Evolutionary conservation across 2,797 vertebrate genomes (phyloP).

Genomic region (Pseudochromis fuscus): DNA sequence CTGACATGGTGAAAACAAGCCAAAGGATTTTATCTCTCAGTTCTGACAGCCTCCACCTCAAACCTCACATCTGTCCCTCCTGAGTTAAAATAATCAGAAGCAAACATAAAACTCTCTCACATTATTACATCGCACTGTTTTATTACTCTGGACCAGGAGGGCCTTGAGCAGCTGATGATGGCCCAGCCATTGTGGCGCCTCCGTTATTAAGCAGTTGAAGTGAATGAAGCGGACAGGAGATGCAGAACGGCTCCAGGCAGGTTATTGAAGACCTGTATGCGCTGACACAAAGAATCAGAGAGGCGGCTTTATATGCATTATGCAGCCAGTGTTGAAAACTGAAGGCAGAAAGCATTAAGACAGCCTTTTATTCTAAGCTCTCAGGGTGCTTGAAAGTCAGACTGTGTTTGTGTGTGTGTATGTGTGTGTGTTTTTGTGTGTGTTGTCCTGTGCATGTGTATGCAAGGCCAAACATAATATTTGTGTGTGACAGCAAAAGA

Average conservation of each 20-base stretch:
- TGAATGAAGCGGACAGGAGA: not conserved
- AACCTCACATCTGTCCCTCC: too few species aligned
- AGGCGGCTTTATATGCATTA: slow-evolving; percentile 28
- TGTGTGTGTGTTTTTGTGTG: not conserved
- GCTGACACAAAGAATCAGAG: not conserved
- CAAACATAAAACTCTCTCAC: not conserved
- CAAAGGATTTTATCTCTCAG: not conserved
- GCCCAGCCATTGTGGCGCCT: not conserved
- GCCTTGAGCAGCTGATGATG: not conserved
- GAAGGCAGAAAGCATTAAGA: slow-evolving; percentile 29
- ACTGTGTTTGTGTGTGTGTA: slow-evolving; percentile 1
- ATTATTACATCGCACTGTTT: not conserved
- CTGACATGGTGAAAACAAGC: too few species aligned
- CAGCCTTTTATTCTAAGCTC: slow-evolving; percentile 7
- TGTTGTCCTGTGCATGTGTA: not conserved
- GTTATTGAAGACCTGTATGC: slow-evolving; percentile 4
- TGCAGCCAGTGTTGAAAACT: slow-evolving; percentile 1
- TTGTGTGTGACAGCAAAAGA: slow-evolving; percentile 33
- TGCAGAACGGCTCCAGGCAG: not conserved
- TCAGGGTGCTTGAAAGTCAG: slow-evolving; percentile 1
- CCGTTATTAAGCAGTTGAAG: not conserved
- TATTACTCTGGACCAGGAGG: not conserved
- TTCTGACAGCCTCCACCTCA: not conserved
- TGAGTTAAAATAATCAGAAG: not conserved
- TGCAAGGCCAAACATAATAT: slow-evolving; percentile 23